Conservation (phyloP, 1,140 invertebrate genomes). For the Conus betulinus region DNA sequence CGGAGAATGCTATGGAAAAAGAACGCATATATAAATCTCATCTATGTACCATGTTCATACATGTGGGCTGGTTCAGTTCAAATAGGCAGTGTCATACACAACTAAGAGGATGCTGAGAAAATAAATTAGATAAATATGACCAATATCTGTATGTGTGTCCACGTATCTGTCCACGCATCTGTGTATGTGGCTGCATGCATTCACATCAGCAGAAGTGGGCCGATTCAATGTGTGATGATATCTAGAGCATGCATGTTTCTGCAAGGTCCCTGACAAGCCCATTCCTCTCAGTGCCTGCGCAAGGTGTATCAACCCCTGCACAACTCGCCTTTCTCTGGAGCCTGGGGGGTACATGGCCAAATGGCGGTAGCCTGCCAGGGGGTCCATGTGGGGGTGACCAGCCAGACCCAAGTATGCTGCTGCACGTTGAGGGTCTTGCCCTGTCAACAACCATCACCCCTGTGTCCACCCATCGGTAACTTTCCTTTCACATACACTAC, state of each 20-base stretch:
- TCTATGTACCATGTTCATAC: too few relatives aligned
- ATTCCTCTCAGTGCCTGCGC: background rate
- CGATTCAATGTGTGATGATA: background rate
- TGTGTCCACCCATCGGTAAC: background rate
- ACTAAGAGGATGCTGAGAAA: too few relatives aligned
- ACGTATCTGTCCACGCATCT: too few relatives aligned
- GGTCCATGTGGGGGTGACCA: conserved; percentile 81
- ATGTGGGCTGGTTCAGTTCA: too few relatives aligned
- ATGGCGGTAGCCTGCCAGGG: conserved; percentile 73
- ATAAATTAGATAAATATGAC: too few relatives aligned
- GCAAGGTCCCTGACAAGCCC: background rate
- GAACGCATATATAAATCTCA: too few relatives aligned
- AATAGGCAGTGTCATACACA: too few relatives aligned
- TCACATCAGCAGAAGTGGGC: too few relatives aligned
- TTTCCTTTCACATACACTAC: too few relatives aligned
- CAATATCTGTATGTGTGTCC: too few relatives aligned
- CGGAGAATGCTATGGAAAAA: too few relatives aligned
- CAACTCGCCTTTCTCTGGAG: conserved; percentile 81
- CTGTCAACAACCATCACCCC: background rate
- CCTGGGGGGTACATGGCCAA: conserved; percentile 76
- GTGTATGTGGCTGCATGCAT: too few relatives aligned
- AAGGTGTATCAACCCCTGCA: background rate
- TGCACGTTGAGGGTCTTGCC: conserved; percentile 55
- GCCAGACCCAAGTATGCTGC: conserved; percentile 51
- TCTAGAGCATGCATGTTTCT: background rate